These are phyloP conservation scores for Bombus haemorrhoidalis DNA, from an alignment of 1,140 invertebrate species.

Conservation along the genomic window DNA sequence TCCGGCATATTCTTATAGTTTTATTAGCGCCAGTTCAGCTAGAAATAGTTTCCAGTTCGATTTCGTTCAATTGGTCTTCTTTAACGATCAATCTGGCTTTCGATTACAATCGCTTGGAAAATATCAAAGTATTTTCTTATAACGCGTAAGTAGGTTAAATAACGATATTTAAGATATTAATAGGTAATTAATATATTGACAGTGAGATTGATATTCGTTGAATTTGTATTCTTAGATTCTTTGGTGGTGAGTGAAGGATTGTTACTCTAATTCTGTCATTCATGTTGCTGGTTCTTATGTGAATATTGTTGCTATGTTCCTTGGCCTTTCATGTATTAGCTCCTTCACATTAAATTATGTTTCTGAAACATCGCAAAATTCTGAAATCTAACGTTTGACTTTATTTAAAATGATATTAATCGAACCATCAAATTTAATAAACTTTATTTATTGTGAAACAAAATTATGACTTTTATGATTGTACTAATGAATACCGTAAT, in stretches of 20 bases:
- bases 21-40: not conserved
- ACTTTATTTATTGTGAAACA: too few relatives aligned
- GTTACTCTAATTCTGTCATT: not conserved
- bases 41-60: not conserved
- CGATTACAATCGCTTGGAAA: not conserved
- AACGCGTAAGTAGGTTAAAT: not conserved
- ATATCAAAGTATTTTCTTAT: not conserved
- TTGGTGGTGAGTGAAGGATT: not conserved
- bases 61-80: not conserved
- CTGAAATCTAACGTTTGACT: too few relatives aligned
- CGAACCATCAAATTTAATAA: too few relatives aligned
- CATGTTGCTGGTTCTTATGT: not conserved
- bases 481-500: too few relatives aligned
- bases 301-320: not conserved
- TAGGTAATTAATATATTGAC: not conserved
- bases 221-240: not conserved
- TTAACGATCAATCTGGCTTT: not conserved
- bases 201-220: too few relatives aligned
- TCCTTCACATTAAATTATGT: not conserved
- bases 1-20: conserved; percentile 11
- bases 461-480: too few relatives aligned
- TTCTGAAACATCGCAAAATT: not conserved
- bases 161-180: not conserved
- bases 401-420: too few relatives aligned
- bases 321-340: not conserved